phyloP scores from a whole-genome alignment of 2,888 invertebrate species.

The Drosophila sordidula region DNA sequence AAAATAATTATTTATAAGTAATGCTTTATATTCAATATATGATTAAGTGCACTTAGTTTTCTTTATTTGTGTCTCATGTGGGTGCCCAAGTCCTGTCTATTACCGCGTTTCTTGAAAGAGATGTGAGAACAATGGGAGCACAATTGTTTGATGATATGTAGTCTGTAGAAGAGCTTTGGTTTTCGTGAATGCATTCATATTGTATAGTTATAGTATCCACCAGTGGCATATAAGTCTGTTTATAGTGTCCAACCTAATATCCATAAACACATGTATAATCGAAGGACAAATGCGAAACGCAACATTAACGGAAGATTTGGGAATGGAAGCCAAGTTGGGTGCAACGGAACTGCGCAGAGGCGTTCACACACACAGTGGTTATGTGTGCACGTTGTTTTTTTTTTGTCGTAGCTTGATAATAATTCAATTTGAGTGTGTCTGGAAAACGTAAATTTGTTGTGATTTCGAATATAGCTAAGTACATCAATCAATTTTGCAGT shows the following conservation, averaged over 20 bases:
- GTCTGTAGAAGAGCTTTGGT: slow-evolving; percentile 23
- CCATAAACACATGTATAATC: slow-evolving; percentile 23
- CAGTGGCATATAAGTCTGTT: slow-evolving; percentile 73
- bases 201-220: slow-evolving; percentile 63
- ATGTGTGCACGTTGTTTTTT: neutral
- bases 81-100: slow-evolving; percentile 42
- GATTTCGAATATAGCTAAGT: slow-evolving; percentile 19
- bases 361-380: slow-evolving; percentile 17
- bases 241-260: slow-evolving; percentile 25
- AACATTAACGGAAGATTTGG: slow-evolving; percentile 63
- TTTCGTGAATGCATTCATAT: slow-evolving; percentile 27
- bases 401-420: slow-evolving; percentile 27
- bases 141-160: slow-evolving; percentile 57
- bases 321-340: slow-evolving; percentile 60
- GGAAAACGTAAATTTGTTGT: slow-evolving; percentile 44
- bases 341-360: slow-evolving; percentile 30
- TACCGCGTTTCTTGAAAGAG: slow-evolving; percentile 50
- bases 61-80: slow-evolving; percentile 43
- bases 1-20: slow-evolving; percentile 57
- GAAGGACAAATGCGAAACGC: slow-evolving; percentile 41
- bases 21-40: slow-evolving; percentile 47
- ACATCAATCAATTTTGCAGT: slow-evolving; percentile 51
- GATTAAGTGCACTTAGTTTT: slow-evolving; percentile 71
- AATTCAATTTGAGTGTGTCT: slow-evolving; percentile 42
- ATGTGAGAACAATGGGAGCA: slow-evolving; percentile 44